Evolutionary conservation across 2,888 invertebrate species (phyloP).

Genomic region (Glyphotaelius pellucidus): DNA sequence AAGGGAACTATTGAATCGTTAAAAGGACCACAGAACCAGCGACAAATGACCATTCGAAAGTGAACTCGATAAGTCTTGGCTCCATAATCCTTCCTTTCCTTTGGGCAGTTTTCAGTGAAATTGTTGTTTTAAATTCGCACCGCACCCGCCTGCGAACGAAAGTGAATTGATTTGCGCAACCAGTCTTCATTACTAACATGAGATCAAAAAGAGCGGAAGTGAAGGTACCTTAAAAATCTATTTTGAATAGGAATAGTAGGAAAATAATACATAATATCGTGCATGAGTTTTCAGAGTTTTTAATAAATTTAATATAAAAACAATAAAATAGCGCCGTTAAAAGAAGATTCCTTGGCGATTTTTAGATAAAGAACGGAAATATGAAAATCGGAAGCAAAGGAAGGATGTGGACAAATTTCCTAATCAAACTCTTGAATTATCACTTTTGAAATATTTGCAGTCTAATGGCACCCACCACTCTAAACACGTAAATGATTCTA

Average conservation of each 20-base stretch:
- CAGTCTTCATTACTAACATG: too few species aligned
- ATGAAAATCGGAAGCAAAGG: background rate
- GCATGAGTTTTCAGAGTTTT: background rate
- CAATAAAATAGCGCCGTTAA: background rate
- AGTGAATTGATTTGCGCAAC: too few species aligned
- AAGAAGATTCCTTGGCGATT: background rate
- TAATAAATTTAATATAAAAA: background rate
- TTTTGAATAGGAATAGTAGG: background rate
- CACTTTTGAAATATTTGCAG: background rate
- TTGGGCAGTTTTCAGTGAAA: too few species aligned
- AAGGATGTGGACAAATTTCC: background rate
- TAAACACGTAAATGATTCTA: background rate
- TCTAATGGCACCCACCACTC: background rate
- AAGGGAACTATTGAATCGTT: too few species aligned
- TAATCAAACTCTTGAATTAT: background rate
- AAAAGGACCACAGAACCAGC: too few species aligned
- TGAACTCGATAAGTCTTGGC: too few species aligned
- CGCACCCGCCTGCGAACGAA: too few species aligned
- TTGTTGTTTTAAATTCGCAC: too few species aligned
- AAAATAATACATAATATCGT: background rate
- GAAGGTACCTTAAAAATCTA: too few species aligned
- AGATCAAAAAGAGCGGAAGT: too few species aligned
- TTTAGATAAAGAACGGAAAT: background rate
- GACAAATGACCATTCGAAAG: too few species aligned
- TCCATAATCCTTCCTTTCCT: too few species aligned